Percentiles rank a stretch among this genome's conserved stretches.
phyloP scores from a whole-genome alignment of 2,113 vertebrate species.

The Montifringilla adamsi region DNA sequence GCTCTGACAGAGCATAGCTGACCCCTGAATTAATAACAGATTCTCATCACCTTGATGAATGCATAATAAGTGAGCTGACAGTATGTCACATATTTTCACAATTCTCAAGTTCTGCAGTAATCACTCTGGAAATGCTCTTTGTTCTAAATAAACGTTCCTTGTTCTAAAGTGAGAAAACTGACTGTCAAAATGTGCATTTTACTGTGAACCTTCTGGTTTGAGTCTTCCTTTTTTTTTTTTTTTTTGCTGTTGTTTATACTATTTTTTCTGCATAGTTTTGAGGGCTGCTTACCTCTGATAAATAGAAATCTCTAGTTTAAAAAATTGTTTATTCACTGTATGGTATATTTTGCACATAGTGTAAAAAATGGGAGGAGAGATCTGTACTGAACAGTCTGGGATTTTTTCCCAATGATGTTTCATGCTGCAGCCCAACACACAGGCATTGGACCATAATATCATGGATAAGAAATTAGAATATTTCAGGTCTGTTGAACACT shows the following conservation, averaged over 20 bases:
- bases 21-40: neutral
- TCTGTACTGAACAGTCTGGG: neutral
- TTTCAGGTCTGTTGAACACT: conserved; percentile 31
- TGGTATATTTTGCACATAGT: neutral
- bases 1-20: neutral
- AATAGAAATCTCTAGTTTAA: neutral
- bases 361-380: neutral
- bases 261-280: neutral
- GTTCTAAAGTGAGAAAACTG: neutral
- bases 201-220: neutral
- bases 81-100: neutral
- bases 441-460: neutral
- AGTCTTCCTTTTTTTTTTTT: neutral
- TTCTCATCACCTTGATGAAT: neutral
- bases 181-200: neutral
- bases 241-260: neutral
- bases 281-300: neutral
- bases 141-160: neutral
- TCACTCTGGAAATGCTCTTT: neutral
- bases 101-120: neutral
- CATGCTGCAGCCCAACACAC: neutral
- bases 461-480: conserved; percentile 1
- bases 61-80: neutral
- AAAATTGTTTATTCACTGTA: neutral
- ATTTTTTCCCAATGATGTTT: neutral